Conservation (phyloP, 1,140 invertebrate genomes). For the Bombus waltoni region DNA sequence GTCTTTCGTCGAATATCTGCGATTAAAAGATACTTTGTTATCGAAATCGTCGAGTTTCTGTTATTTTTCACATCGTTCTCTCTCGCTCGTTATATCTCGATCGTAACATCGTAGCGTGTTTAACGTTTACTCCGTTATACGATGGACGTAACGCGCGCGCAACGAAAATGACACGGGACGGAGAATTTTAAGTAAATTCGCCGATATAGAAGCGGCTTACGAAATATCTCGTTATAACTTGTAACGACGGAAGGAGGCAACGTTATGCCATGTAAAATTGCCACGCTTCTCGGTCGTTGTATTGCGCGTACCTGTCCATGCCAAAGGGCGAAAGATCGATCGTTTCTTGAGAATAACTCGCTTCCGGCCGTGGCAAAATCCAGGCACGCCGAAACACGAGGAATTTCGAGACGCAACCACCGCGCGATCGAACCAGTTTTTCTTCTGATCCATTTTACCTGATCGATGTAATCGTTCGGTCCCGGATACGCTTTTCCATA, state of each 20-base stretch:
- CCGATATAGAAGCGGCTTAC: too few relatives aligned
- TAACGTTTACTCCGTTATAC: background rate
- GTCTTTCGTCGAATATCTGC: too few relatives aligned
- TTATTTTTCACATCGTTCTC: background rate
- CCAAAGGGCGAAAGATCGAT: background rate
- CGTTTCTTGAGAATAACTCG: background rate
- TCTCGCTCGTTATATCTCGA: background rate
- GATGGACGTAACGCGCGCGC: background rate
- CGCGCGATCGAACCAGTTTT: background rate
- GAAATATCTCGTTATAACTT: too few relatives aligned
- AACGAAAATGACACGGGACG: background rate
- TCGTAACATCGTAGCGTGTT: background rate
- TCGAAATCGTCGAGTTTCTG: background rate
- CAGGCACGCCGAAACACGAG: background rate
- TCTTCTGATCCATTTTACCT: constrained; percentile 13
- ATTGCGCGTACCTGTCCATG: too few relatives aligned
- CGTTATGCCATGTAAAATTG: background rate
- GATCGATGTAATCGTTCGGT: constrained; percentile 21
- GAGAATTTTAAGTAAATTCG: background rate
- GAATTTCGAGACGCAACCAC: background rate
- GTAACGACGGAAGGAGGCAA: too few relatives aligned
- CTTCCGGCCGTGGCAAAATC: background rate
- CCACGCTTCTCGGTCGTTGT: background rate
- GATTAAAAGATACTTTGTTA: background rate
- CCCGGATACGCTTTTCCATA: constrained; percentile 19